A percentile compares a stretch with the other conserved stretches of the same genome.
These are phyloP conservation scores for Felis catus DNA, from an alignment of 2,113 vertebrate species.

Conservation along the genomic window F.catus_Fca126_mat1.0 CM031419.1:203657001-203657500, in stretches of 20 bases:
- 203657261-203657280: not conserved
- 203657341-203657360: not conserved
- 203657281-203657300: slow-evolving; percentile 25
- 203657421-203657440: not conserved
- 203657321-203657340: not conserved
- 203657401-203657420: not conserved
- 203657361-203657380: not conserved
- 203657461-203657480: not conserved
- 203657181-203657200: not conserved
- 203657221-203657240: not conserved
- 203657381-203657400: slow-evolving; percentile 39
- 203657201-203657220: not conserved
- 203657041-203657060: slow-evolving; percentile 69
- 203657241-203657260: not conserved
- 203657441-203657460: not conserved
- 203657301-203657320: not conserved
- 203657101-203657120: slow-evolving; percentile 53
- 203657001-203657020: slow-evolving; percentile 53
- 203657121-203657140: slow-evolving; percentile 48
- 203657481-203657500: not conserved
- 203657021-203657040: slow-evolving; percentile 69
- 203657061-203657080: slow-evolving; percentile 51
- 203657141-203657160: slow-evolving; percentile 34
- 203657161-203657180: not conserved
- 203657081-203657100: slow-evolving; percentile 69